These are phyloP conservation scores for Xylota sylvarum DNA, from an alignment of 2,888 invertebrate genomes.

Conservation along the genomic window DNA sequence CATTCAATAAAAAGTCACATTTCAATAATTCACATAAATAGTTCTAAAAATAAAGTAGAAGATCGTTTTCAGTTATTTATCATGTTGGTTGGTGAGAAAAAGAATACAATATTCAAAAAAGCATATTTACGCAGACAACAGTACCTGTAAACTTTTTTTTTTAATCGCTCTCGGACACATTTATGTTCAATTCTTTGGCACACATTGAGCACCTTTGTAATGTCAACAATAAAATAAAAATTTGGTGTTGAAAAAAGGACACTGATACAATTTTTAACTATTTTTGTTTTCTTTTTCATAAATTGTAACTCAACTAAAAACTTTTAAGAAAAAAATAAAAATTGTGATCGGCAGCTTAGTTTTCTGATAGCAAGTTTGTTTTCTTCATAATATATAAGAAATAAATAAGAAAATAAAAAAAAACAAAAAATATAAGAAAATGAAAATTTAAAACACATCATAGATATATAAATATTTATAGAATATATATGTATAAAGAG, in stretches of 20 bases:
- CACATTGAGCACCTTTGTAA: conserved; percentile 76
- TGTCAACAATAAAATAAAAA: conserved; percentile 74
- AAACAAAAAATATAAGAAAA: conserved; percentile 51
- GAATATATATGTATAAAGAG: conserved; percentile 64
- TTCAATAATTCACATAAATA: conserved; percentile 41
- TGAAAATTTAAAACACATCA: conserved; percentile 65
- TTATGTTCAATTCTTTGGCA: conserved; percentile 76
- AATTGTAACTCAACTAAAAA: conserved; percentile 49
- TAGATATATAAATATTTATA: conserved; percentile 70
- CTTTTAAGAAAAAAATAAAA: conserved; percentile 46
- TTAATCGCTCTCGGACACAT: conserved; percentile 74
- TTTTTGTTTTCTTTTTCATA: conserved; percentile 77
- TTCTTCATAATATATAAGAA: conserved; percentile 28
- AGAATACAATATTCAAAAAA: conserved; percentile 69
- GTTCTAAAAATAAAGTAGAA: conserved; percentile 73
- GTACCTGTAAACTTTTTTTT: conserved; percentile 72
- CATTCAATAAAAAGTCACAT: conserved; percentile 18
- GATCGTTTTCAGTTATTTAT: conserved; percentile 66
- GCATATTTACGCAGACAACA: conserved; percentile 77
- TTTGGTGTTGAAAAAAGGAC: conserved; percentile 78
- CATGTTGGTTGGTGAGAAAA: conserved; percentile 29
- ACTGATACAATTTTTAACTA: conserved; percentile 81
- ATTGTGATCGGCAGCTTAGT: conserved; percentile 68
- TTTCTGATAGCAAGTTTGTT: conserved; percentile 65
- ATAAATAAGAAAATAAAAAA: conserved; percentile 33